phyloP scores from a whole-genome alignment of 1,140 invertebrate species.

The Charaxes varanes region DNA sequence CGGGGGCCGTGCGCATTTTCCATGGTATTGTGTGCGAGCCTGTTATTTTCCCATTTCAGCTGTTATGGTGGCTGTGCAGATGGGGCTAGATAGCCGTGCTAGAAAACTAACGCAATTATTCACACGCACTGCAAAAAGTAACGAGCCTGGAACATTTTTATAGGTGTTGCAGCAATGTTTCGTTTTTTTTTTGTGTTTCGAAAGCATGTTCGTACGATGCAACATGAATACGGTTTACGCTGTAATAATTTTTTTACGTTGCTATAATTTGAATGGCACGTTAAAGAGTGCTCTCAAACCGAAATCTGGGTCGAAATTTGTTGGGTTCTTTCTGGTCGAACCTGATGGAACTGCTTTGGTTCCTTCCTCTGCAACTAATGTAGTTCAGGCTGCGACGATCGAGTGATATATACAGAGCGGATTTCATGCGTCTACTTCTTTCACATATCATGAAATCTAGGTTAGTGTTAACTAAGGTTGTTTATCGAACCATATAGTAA shows the following conservation, averaged over 20 bases:
- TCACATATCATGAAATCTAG: no score
- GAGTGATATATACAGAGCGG: no score
- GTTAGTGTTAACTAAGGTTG: no score
- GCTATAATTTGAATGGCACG: not conserved
- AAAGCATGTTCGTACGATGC: conserved; percentile 3
- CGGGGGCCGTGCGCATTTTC: conserved; percentile 45
- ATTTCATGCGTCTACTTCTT: no score
- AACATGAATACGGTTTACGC: conserved; percentile 1
- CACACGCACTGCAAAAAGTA: conserved; percentile 48
- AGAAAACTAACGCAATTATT: conserved; percentile 66
- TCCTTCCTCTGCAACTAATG: no score
- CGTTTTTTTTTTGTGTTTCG: conserved; percentile 1
- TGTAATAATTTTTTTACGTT: no score
- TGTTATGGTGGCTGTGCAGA: conserved; percentile 56
- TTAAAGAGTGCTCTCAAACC: no score
- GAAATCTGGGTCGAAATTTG: no score
- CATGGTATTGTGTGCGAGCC: conserved; percentile 62
- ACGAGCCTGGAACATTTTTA: conserved; percentile 18
- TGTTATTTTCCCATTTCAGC: conserved; percentile 69
- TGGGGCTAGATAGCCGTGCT: conserved; percentile 55
- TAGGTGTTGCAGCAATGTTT: not conserved
- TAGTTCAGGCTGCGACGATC: no score
- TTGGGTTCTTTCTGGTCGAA: no score
- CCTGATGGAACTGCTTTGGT: no score
- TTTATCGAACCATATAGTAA: no score